Conservation (phyloP, 2,113 vertebrate species). For the Conger conger region DNA sequence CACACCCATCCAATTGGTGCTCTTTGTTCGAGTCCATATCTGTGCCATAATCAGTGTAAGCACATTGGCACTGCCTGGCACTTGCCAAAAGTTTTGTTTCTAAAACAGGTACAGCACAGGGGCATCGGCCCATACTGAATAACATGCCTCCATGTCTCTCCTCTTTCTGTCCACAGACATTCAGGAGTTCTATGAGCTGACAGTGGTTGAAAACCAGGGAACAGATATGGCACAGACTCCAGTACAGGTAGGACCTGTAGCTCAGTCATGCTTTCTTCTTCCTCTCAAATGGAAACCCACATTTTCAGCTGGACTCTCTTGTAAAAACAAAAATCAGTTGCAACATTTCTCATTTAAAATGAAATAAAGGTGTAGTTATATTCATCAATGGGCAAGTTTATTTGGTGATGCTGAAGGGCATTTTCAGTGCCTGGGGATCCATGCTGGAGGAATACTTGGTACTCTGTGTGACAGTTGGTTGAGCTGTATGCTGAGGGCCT, state of each 20-base stretch:
- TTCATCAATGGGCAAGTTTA: neutral
- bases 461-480: neutral
- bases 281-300: neutral
- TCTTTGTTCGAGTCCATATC: neutral
- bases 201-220: slow-evolving; percentile 50
- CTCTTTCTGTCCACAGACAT: slow-evolving; percentile 56
- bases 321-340: neutral
- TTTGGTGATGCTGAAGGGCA: neutral
- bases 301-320: neutral
- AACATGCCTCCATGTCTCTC: neutral
- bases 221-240: slow-evolving; percentile 41
- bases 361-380: neutral
- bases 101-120: too few relatives aligned
- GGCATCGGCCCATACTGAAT: neutral
- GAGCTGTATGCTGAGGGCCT: neutral
- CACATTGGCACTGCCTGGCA: neutral
- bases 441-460: neutral
- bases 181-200: slow-evolving; percentile 38
- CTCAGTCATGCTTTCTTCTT: neutral
- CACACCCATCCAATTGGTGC: neutral
- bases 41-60: neutral
- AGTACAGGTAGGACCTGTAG: slow-evolving; percentile 48
- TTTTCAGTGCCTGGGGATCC: neutral
- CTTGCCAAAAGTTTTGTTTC: neutral
- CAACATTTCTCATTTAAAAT: neutral